These are phyloP conservation scores for Dasyurus viverrinus DNA, from an alignment of 2,113 vertebrate species.

Conservation along the genomic window DNA sequence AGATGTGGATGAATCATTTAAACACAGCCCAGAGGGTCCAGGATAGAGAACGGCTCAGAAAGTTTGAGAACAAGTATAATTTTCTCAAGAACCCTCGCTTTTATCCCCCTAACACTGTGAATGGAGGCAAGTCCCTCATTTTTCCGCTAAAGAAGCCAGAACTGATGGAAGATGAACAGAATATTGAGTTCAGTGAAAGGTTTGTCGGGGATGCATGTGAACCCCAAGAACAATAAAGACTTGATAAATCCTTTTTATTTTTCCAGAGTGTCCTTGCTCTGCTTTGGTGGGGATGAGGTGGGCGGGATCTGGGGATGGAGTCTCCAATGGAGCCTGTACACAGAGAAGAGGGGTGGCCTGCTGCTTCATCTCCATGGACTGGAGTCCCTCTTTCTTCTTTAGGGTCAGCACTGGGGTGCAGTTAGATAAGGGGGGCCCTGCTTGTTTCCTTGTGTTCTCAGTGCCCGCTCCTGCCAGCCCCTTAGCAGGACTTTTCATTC, in stretches of 20 bases:
- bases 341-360: not conserved
- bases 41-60: conserved; percentile 76
- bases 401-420: not conserved
- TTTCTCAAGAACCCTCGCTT: conserved; percentile 93
- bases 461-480: not conserved
- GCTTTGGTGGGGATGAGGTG: not conserved
- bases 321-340: not conserved
- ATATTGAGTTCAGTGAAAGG: conserved; percentile 77
- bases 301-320: not conserved
- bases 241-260: not conserved
- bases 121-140: conserved; percentile 88
- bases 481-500: not conserved
- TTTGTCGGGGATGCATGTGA: conserved; percentile 60
- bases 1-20: conserved; percentile 75
- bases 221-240: not conserved
- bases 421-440: not conserved
- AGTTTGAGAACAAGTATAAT: conserved; percentile 80
- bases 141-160: conserved; percentile 77
- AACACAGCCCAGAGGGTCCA: conserved; percentile 70
- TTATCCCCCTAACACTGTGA: conserved; percentile 83
- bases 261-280: not conserved
- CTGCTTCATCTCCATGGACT: not conserved
- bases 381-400: too few relatives aligned
- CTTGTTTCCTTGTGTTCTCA: not conserved
- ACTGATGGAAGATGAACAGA: conserved; percentile 51